Conservation (phyloP, 2,888 invertebrate genomes). For the Stenoptilia bipunctidactyla region DNA sequence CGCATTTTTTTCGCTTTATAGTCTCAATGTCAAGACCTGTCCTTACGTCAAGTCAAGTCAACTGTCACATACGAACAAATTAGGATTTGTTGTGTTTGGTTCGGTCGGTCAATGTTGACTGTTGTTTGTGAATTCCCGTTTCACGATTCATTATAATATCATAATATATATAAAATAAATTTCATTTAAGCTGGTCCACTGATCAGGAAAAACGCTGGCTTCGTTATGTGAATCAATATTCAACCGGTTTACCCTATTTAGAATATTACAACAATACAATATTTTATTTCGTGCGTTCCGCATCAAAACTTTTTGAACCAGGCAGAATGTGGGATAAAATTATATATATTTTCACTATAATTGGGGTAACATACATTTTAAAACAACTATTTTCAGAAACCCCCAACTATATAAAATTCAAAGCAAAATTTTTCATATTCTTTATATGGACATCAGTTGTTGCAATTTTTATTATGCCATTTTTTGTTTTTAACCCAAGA, state of each 20-base stretch:
- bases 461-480: constrained; percentile 51
- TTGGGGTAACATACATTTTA: constrained; percentile 46
- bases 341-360: constrained; percentile 43
- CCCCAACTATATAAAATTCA: constrained; percentile 62
- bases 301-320: constrained; percentile 10
- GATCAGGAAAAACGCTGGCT: neutral
- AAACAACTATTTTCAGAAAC: constrained; percentile 63
- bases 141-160: too few relatives aligned
- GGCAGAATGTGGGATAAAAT: constrained; percentile 52
- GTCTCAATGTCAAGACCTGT: too few relatives aligned
- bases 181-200: neutral
- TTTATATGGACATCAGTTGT: constrained; percentile 54
- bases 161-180: too few relatives aligned
- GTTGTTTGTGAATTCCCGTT: too few relatives aligned
- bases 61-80: too few relatives aligned
- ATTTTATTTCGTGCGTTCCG: constrained; percentile 3
- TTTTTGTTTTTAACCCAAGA: constrained; percentile 62
- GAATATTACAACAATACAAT: neutral
- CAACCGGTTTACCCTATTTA: constrained; percentile 7
- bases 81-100: neutral
- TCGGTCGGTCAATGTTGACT: neutral
- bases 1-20: too few relatives aligned
- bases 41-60: too few relatives aligned
- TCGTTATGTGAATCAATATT: neutral
- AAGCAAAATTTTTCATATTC: constrained; percentile 61